These are phyloP conservation scores for Nautilus pompilius DNA, from an alignment of 1,140 invertebrate species.

Conservation along the genomic window DNA sequence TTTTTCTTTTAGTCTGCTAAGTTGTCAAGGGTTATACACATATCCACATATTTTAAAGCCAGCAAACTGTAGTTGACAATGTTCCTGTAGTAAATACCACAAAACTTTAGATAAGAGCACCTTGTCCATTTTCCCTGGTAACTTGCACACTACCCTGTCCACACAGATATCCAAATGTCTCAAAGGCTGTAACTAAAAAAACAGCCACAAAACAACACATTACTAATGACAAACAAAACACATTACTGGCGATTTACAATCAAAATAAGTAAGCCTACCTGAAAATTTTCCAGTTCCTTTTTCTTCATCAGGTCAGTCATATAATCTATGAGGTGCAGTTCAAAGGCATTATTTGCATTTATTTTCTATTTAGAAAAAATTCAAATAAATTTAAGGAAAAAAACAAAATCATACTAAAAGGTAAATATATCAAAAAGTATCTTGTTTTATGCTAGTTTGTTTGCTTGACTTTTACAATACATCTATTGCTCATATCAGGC, in stretches of 20 bases:
- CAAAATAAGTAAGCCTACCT: constrained; percentile 51
- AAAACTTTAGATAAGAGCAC: too few species aligned
- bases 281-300: constrained; percentile 68
- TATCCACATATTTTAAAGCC: too few species aligned
- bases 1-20: too few species aligned
- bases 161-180: too few species aligned
- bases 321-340: constrained; percentile 76
- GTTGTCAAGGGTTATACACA: too few species aligned
- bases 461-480: neutral
- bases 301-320: constrained; percentile 71
- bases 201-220: too few species aligned
- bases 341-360: constrained; percentile 80
- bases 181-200: too few species aligned
- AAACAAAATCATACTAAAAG: neutral
- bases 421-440: neutral
- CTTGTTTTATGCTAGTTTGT: neutral
- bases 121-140: too few species aligned
- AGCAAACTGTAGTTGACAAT: too few species aligned
- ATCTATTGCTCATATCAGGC: neutral
- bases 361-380: constrained; percentile 62
- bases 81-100: too few species aligned
- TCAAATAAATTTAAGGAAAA: neutral
- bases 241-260: neutral
- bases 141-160: too few species aligned
- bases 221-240: neutral